Base-by-base conservation (phyloP, 2,888 invertebrate species). In the Sthenelais limicola region DNA sequence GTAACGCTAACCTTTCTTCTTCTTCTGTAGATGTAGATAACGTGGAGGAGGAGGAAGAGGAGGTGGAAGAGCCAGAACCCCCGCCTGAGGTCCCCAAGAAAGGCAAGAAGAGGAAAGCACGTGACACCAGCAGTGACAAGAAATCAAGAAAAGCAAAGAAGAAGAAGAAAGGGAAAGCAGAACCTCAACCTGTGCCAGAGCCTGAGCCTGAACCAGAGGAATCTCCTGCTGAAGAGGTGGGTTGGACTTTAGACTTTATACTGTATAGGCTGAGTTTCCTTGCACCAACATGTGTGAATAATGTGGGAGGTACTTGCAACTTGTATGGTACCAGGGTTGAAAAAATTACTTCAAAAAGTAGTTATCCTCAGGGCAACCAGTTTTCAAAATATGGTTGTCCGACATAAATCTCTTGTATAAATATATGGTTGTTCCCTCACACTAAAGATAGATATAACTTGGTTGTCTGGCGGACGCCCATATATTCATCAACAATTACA, bases 31-130 rank as follows among this genome's bases (percentile, higher is more conserved):
- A 56, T 48, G 32, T 30, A 3, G 66, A 30, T 70, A n/a, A 62
- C 9, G 52, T 68, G 21, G 71, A 52, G 18, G 66, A 47, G 9
- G 33, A 51, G 2, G 21, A 52, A 5, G 70, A 70, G 9, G 18
- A 62, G 58, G 70, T 43, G 1, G 28, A 33, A 35, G 71, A 71
- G 18, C 54, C 52, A 7, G n/a, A n/a, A 18, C 43, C 70, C 21
- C 28, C 33, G 28, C 28, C 28, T 7, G 35, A 51, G 9, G 33
- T 73, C 7, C 21, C 72, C n/a, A 77, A 77, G 71, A 76, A 77
- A 38, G 96, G 95, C 30, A 97, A 97, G 88, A 97, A 97, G 87
- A 91, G 97, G 84, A 96, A 96, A 90, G 94, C 93, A 70, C 91
- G 93, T 82, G 93, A 95, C 82, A 96, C 96, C n/a, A 83, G 83